Evolutionary conservation across 2,113 vertebrate species (phyloP).

Genomic region (Indri indri): DNA sequence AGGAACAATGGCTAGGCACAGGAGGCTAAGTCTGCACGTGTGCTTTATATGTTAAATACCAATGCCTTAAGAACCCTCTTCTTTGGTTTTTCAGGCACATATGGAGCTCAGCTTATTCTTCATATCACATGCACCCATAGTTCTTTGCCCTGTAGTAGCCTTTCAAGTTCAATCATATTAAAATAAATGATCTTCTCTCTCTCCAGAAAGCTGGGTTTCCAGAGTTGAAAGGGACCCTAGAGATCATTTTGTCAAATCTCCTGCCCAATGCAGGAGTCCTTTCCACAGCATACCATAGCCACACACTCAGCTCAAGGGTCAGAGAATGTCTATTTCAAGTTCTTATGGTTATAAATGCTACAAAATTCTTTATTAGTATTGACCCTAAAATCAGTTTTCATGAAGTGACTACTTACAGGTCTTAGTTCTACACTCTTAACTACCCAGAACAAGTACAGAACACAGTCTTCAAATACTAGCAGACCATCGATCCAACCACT

Average conservation of each 20-base stretch:
- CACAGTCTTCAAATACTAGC: background rate
- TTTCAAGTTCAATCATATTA: conserved; percentile 56
- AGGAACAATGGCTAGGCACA: background rate
- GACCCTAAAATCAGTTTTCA: background rate
- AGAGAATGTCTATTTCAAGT: background rate
- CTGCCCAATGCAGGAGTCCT: background rate
- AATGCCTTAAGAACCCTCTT: background rate
- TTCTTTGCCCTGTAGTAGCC: conserved; percentile 14
- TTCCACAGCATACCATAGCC: conserved; percentile 7
- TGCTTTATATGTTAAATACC: background rate
- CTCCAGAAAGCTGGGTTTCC: conserved; percentile 54
- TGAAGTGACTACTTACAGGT: background rate
- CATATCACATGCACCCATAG: background rate
- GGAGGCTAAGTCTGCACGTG: background rate
- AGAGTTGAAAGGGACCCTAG: conserved; percentile 15
- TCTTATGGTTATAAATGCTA: background rate
- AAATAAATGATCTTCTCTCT: conserved; percentile 61
- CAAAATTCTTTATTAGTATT: background rate
- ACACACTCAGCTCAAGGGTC: background rate
- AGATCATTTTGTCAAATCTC: conserved; percentile 53
- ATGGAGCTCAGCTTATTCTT: conserved; percentile 51
- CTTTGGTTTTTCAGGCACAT: conserved; percentile 41
- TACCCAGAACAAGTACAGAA: background rate
- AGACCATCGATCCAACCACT: background rate
- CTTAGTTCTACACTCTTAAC: background rate